A percentile compares a stretch with the other conserved stretches of the same genome.
phyloP scores from a whole-genome alignment of 2,888 invertebrate genomes.

The Seira ritae region DNA sequence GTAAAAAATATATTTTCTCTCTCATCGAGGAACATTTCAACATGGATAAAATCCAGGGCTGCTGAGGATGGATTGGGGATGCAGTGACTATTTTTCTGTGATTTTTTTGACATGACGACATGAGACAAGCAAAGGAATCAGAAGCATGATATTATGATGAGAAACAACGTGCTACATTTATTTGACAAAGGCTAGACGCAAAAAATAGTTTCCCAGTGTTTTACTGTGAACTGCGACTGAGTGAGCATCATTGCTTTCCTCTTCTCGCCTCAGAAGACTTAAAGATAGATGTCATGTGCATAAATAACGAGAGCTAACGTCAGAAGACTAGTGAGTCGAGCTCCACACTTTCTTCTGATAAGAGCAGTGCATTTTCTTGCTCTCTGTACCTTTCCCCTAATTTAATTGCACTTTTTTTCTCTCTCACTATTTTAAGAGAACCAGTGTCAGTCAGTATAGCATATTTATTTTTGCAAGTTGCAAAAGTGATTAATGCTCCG shows the following conservation, averaged over 20 bases:
- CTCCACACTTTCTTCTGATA: slow-evolving; percentile 28
- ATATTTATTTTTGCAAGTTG: too few relatives aligned
- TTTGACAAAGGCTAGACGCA: slow-evolving; percentile 1
- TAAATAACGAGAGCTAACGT: slow-evolving; percentile 23
- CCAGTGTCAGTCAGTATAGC: too few relatives aligned
- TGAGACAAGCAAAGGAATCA: background rate
- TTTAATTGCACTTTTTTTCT: too few relatives aligned
- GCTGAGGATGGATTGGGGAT: background rate
- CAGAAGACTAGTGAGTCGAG: slow-evolving; percentile 28
- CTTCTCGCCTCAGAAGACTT: background rate
- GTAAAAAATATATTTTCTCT: background rate
- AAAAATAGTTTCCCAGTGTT: slow-evolving; percentile 7
- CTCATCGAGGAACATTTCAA: too few relatives aligned
- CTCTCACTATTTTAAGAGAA: too few relatives aligned
- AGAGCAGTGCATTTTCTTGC: background rate
- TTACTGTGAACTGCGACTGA: background rate
- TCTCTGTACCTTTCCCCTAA: too few relatives aligned
- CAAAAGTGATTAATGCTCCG: too few relatives aligned
- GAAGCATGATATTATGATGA: background rate
- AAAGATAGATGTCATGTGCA: background rate
- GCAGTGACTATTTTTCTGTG: background rate
- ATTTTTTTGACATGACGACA: background rate
- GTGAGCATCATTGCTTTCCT: background rate
- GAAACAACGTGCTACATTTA: background rate
- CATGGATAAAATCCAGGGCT: background rate